Conservation (phyloP, 2,888 invertebrate genomes). For the Philaethria dido region DNA sequence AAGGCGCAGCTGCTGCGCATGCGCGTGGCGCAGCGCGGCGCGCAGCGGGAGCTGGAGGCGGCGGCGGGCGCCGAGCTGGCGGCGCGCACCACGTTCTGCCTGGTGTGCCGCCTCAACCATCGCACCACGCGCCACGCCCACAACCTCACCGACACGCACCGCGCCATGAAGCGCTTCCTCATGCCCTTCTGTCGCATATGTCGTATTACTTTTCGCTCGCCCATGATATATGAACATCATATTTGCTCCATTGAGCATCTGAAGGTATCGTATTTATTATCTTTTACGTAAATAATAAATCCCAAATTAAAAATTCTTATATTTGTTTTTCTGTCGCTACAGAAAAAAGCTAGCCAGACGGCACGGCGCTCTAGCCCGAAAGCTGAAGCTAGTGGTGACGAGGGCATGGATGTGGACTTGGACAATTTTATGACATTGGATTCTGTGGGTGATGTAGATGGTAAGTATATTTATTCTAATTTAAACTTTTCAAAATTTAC, state of each 20-base stretch:
- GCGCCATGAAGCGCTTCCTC: slow-evolving; percentile 93
- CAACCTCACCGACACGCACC: slow-evolving; percentile 90
- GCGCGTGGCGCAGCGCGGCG: slow-evolving; percentile 91
- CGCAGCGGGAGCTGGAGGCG: slow-evolving; percentile 91
- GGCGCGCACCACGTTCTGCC: slow-evolving; percentile 87
- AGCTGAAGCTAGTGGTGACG: slow-evolving; percentile 87
- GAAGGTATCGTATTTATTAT: slow-evolving; percentile 84
- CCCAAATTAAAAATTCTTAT: too few relatives aligned
- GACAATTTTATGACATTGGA: slow-evolving; percentile 95
- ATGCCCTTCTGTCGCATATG: slow-evolving; percentile 92
- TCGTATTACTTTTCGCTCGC: slow-evolving; percentile 90
- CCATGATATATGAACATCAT: slow-evolving; percentile 93
- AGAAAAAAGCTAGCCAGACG: slow-evolving; percentile 70
- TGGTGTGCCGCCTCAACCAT: slow-evolving; percentile 89
- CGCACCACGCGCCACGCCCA: slow-evolving; percentile 90
- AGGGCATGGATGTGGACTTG: slow-evolving; percentile 89
- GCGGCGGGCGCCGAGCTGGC: slow-evolving; percentile 85
- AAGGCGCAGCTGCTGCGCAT: slow-evolving; percentile 89
- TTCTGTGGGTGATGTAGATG: slow-evolving; percentile 93
- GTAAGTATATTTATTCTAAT: too few relatives aligned
- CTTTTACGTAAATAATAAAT: too few relatives aligned
- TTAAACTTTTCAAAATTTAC: too few relatives aligned
- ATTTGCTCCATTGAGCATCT: slow-evolving; percentile 92
- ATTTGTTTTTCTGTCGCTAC: slow-evolving; percentile 22
- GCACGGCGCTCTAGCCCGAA: slow-evolving; percentile 76